Percentiles rank a stretch among this genome's conserved stretches.
These are phyloP conservation scores for Melinaea marsaeus DNA, from an alignment of 2,888 invertebrate genomes.

Conservation along the genomic window DNA sequence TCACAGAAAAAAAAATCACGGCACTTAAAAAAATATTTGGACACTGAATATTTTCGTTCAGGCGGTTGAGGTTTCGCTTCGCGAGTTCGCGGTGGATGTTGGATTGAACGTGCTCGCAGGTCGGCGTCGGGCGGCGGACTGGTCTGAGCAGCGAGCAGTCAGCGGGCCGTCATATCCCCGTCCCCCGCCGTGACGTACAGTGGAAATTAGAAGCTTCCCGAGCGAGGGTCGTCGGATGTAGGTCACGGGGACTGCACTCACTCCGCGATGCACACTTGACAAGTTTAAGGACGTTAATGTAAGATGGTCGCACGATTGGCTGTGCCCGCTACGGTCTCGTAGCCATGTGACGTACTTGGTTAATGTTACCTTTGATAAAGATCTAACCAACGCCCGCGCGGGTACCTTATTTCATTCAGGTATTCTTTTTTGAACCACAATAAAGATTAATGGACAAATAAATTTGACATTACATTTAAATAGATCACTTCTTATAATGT, in stretches of 20 bases:
- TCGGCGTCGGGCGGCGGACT: constrained; percentile 68
- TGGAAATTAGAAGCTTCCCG: constrained; percentile 78
- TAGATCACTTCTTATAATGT: too few species aligned
- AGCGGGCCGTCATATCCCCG: constrained; percentile 53
- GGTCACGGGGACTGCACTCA: constrained; percentile 77
- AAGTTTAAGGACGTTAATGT: constrained; percentile 74
- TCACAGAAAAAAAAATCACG: constrained; percentile 67
- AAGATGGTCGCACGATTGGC: constrained; percentile 49
- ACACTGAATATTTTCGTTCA: constrained; percentile 52
- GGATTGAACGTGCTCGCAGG: constrained; percentile 50
- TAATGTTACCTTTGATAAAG: constrained; percentile 4
- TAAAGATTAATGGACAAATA: too few species aligned
- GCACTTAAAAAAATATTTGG: constrained; percentile 48
- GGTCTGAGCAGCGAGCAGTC: constrained; percentile 57
- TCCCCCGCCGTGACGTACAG: constrained; percentile 66
- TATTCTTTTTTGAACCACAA: too few species aligned
- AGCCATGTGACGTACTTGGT: constrained; percentile 31
- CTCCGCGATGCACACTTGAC: constrained; percentile 70
- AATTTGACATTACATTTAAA: too few species aligned
- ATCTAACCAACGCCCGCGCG: background rate
- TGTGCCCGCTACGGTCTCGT: constrained; percentile 36
- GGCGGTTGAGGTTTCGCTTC: constrained; percentile 44
- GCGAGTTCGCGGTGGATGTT: constrained; percentile 47
- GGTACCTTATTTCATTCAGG: too few species aligned
- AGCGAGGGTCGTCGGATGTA: constrained; percentile 75